Percentiles rank a stretch among this genome's conserved stretches.
These are phyloP conservation scores for Lepidonotus clava DNA, from an alignment of 2,888 invertebrate genomes.

Conservation along the genomic window DNA sequence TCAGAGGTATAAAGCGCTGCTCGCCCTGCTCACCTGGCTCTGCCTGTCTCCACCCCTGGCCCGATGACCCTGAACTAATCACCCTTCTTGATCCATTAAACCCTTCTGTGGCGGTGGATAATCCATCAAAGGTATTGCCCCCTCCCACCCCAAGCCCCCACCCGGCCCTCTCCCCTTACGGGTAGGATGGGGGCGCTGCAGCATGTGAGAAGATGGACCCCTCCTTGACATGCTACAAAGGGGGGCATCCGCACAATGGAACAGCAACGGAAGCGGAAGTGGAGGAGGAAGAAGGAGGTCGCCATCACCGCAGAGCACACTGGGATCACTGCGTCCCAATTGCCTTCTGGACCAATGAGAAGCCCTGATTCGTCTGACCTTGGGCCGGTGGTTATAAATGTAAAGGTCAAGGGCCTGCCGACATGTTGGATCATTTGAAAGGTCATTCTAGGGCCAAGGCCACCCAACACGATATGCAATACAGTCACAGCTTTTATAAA, in stretches of 20 bases:
- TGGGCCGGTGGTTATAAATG: no score
- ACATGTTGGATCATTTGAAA: no score
- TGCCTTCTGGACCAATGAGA: no score
- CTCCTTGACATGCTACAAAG: neutral
- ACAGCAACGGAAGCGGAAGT: neutral
- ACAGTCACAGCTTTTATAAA: no score
- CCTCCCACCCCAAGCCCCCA: neutral
- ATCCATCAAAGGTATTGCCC: conserved; percentile 37
- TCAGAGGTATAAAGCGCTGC: neutral
- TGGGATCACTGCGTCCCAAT: no score
- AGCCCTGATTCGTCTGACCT: no score
- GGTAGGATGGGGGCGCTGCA: neutral
- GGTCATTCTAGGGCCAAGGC: no score
- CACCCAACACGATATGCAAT: no score
- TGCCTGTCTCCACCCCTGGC: neutral
- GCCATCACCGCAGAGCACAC: no score
- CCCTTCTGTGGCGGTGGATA: neutral
- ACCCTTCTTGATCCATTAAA: conserved; percentile 31
- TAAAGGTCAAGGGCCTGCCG: no score
- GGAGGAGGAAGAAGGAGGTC: no score
- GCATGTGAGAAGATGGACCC: neutral
- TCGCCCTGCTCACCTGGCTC: neutral
- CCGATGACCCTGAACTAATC: conserved; percentile 27
- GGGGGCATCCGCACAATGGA: neutral
- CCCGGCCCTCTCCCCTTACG: neutral